Conservation (phyloP, 2,113 vertebrate genomes). For the Gallinago media region DNA sequence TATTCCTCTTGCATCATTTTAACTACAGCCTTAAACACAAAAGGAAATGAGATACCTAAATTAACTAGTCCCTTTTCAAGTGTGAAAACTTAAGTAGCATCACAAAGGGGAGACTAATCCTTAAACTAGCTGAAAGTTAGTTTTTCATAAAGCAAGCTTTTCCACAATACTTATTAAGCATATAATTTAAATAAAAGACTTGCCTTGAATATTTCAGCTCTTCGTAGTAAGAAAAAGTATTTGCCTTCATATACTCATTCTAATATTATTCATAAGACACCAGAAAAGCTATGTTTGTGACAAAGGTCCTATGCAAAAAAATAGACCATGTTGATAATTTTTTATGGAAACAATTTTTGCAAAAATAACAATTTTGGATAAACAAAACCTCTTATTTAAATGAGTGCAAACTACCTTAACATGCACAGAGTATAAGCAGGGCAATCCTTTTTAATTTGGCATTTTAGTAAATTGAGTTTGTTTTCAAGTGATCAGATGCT, state of each 20-base stretch:
- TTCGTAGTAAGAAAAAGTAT: neutral
- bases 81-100: constrained; percentile 1
- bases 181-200: neutral
- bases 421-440: neutral
- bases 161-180: neutral
- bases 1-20: constrained; percentile 40
- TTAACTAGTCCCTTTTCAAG: constrained; percentile 16
- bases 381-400: neutral
- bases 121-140: neutral
- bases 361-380: neutral
- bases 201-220: neutral
- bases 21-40: constrained; percentile 24
- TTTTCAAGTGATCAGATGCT: neutral
- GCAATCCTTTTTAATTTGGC: neutral
- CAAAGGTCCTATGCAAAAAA: neutral
- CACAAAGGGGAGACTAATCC: constrained; percentile 31
- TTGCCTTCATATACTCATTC: neutral
- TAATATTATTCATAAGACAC: neutral
- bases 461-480: neutral
- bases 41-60: constrained; percentile 30
- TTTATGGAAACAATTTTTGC: neutral
- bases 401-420: neutral
- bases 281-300: neutral
- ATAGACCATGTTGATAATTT: neutral
- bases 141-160: neutral